Conservation (phyloP, 2,888 invertebrate genomes). For the Lasioglossum pauxillum region DNA sequence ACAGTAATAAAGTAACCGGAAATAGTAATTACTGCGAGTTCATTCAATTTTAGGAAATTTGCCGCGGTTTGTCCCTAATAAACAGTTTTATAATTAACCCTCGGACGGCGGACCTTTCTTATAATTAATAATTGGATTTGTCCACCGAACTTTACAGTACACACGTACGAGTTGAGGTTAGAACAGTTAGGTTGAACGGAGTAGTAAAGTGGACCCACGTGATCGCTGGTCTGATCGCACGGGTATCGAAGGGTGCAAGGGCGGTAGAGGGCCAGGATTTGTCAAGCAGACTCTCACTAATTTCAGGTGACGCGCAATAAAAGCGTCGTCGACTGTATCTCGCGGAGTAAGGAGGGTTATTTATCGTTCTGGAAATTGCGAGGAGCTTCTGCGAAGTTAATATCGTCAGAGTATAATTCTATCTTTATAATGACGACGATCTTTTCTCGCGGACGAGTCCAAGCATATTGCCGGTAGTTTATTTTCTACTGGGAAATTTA, state of each 20-base stretch:
- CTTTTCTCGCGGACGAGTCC: conserved; percentile 58
- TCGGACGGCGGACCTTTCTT: no score
- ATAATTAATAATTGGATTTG: no score
- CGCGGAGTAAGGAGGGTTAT: conserved; percentile 60
- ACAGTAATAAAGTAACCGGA: no score
- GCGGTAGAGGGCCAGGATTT: conserved; percentile 33
- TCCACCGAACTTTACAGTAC: not conserved
- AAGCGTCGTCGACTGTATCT: conserved; percentile 59
- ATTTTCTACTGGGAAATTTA: conserved; percentile 59
- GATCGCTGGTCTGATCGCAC: not conserved
- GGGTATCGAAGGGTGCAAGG: conserved; percentile 25
- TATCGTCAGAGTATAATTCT: conserved; percentile 66
- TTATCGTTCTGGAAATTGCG: conserved; percentile 62
- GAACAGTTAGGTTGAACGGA: no score
- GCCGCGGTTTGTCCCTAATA: no score
- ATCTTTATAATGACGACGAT: conserved; percentile 67
- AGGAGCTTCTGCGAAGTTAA: conserved; percentile 60
- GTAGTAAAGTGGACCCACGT: not conserved
- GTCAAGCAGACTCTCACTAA: conserved; percentile 36
- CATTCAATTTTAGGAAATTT: no score
- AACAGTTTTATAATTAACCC: no score
- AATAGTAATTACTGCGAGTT: no score
- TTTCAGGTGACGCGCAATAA: conserved; percentile 60
- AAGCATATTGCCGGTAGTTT: conserved; percentile 59
- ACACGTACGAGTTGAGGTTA: not conserved